Conservation (phyloP, 2,888 invertebrate genomes). For the Heliconius ismenius region DNA sequence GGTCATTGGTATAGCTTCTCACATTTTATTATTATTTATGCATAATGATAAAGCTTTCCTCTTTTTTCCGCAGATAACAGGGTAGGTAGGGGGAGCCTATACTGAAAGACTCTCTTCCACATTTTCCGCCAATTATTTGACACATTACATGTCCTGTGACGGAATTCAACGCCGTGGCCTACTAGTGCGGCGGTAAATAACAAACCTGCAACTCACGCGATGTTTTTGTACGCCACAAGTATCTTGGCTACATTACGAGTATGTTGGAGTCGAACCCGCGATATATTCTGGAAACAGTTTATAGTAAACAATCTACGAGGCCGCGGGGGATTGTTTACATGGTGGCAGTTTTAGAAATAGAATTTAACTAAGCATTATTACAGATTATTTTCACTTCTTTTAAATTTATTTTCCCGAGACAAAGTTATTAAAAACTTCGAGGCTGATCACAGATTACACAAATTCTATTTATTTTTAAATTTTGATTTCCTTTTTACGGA, state of each 20-base stretch:
- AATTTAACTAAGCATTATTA: not conserved
- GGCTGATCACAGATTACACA: conserved; percentile 19
- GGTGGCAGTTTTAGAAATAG: not conserved
- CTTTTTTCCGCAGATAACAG: no score
- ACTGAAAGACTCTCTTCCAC: no score
- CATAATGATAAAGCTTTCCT: not conserved
- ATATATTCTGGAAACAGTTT: not conserved
- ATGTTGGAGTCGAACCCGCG: not conserved
- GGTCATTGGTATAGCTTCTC: not conserved
- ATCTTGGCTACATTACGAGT: no score
- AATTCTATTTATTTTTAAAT: conserved; percentile 29
- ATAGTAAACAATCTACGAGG: not conserved
- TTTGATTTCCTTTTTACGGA: conserved; percentile 18
- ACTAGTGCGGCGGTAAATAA: no score
- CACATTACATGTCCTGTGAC: no score
- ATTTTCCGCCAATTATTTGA: no score
- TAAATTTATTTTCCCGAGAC: not conserved
- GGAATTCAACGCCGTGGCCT: no score
- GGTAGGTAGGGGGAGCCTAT: no score
- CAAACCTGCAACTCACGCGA: no score
- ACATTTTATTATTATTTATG: not conserved
- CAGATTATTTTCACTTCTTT: not conserved
- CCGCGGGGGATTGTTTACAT: not conserved
- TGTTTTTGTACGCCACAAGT: no score
- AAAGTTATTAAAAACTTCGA: conserved; percentile 8